phyloP scores from a whole-genome alignment of 2,113 vertebrate species.

The Echinops telfairi region DNA sequence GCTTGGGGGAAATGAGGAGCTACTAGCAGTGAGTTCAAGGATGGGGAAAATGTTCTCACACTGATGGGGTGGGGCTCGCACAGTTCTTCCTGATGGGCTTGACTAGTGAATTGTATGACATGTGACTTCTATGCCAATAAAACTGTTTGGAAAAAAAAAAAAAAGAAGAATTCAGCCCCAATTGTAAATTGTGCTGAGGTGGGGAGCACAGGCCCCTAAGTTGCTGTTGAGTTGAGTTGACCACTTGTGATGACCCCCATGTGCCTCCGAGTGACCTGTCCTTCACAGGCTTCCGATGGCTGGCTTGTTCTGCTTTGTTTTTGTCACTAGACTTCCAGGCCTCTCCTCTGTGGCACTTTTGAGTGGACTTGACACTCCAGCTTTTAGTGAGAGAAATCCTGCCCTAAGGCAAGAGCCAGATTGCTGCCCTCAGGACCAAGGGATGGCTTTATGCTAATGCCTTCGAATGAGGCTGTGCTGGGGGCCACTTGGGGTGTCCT shows the following conservation, averaged over 20 bases:
- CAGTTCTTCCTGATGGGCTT: too few relatives aligned
- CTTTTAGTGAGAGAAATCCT: too few relatives aligned
- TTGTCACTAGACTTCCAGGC: not conserved
- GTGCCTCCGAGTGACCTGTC: not conserved
- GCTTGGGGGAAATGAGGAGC: too few relatives aligned
- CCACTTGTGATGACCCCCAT: not conserved
- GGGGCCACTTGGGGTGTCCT: rapidly evolving
- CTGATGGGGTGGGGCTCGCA: too few relatives aligned
- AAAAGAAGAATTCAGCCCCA: not conserved
- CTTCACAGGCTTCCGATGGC: not conserved
- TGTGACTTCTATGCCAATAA: too few relatives aligned
- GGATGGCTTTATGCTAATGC: too few relatives aligned
- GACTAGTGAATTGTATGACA: too few relatives aligned
- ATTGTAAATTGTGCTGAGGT: rapidly evolving
- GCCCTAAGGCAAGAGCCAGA: not conserved
- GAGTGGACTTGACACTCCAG: not conserved
- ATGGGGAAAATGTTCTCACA: too few relatives aligned
- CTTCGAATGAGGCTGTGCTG: not conserved
- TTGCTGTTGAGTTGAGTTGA: not conserved
- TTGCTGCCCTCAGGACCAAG: not conserved
- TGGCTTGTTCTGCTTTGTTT: not conserved
- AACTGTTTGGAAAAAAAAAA: too few relatives aligned
- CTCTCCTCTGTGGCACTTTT: not conserved
- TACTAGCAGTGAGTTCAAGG: too few relatives aligned
- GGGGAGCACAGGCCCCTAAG: not conserved